These are phyloP conservation scores for Dolichoris vasculosae DNA, from an alignment of 1,140 invertebrate species.

Conservation along the genomic window DNA sequence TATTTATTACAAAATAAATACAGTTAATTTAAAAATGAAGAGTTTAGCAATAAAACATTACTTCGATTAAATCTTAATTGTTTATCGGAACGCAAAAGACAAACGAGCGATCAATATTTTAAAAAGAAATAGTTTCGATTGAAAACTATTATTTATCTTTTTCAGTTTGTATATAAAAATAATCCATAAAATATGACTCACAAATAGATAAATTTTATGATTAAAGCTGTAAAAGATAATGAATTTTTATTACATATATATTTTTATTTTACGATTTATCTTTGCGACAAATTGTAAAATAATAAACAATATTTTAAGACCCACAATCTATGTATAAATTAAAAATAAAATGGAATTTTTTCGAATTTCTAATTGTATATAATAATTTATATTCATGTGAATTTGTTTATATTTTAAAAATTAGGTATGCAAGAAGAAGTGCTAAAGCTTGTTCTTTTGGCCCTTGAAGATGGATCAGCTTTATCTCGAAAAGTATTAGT, in stretches of 20 bases:
- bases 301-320: too few species aligned
- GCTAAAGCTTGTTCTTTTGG: constrained; percentile 92
- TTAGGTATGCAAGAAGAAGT: constrained; percentile 96
- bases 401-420: constrained; percentile 16
- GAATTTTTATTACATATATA: neutral
- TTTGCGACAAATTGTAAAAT: too few species aligned
- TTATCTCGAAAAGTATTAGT: constrained; percentile 97
- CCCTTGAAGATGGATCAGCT: constrained; percentile 96
- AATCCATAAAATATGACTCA: neutral
- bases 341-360: too few species aligned
- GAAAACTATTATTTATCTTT: too few species aligned
- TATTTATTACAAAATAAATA: neutral
- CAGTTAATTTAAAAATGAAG: neutral
- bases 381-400: neutral
- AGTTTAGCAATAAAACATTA: neutral
- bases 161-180: neutral
- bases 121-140: too few species aligned
- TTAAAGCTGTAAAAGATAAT: too few species aligned
- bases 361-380: neutral
- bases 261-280: too few species aligned
- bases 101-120: too few species aligned
- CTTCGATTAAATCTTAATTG: neutral
- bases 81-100: too few species aligned
- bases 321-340: too few species aligned
- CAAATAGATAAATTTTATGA: neutral